Evolutionary conservation across 2,888 invertebrate species (phyloP), one percentile per base, ranked within the genome.

Genomic region (Uloborus plumipes): DNA sequence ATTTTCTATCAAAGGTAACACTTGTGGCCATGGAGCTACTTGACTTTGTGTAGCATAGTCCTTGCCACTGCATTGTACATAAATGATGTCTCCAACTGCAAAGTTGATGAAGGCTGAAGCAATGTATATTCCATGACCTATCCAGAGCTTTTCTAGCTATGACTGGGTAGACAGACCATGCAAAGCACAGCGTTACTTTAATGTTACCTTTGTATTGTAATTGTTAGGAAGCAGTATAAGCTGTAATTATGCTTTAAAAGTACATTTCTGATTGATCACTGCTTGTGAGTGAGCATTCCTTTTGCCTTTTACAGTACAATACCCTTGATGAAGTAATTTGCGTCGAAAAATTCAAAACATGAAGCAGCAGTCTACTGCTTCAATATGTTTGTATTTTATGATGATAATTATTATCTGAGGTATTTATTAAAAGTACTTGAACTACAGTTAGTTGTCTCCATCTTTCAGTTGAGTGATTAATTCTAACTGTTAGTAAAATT

Each of bases 151-250:
- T 66, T 84, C n/a, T 72, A 71, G 53, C 78, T 15, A 14, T 70
- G 74, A 84, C 49, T 73, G 74, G 70, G 65, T 47, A 70, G 84
- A 77, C 22, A 84, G 78, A 84, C 84, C 84, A 77, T 83, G 39
- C 66, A 59, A 39, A 49, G 66, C 47, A 82, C 67, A 83, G 18
- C n/a, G n/a, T n/a, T 26, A n/a, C n/a, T n/a, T n/a, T n/a, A n/a
- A n/a, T n/a, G n/a, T n/a, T n/a, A n/a, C n/a, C n/a, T n/a, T n/a
- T n/a, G n/a, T n/a, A n/a, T n/a, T n/a, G n/a, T n/a, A n/a, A n/a
- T n/a, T n/a, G n/a, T n/a, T n/a, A n/a, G n/a, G n/a, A n/a, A n/a
- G n/a, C n/a, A n/a, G n/a, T n/a, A n/a, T n/a, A n/a, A n/a, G n/a
- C n/a, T n/a, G n/a, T n/a, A n/a, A n/a, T n/a, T n/a, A n/a, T n/a